These are phyloP conservation scores for Leucophenga montana DNA, from an alignment of 2,888 invertebrate species.

Conservation along the genomic window DNA sequence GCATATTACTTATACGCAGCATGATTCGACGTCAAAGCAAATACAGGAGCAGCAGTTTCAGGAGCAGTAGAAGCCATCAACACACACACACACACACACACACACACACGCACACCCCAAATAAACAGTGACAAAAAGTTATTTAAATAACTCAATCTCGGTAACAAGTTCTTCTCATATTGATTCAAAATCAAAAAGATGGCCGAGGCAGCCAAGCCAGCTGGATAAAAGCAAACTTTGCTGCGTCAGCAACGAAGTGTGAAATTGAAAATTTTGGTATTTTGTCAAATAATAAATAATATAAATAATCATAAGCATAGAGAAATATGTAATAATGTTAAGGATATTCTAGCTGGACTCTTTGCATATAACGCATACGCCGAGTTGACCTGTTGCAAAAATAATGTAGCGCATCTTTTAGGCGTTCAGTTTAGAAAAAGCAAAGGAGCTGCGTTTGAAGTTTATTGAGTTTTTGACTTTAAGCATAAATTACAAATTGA, in stretches of 20 bases:
- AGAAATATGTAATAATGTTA: no score
- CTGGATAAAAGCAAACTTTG: slow-evolving; percentile 20
- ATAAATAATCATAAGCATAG: no score
- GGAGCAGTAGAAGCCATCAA: slow-evolving; percentile 31
- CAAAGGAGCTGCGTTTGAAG: background rate
- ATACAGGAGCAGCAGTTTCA: slow-evolving; percentile 15
- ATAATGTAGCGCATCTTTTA: background rate
- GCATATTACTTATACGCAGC: slow-evolving; percentile 43
- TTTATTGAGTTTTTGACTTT: background rate
- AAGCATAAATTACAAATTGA: slow-evolving; percentile 15
- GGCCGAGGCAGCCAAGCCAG: background rate
- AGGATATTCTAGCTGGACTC: no score
- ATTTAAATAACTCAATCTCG: slow-evolving; percentile 24
- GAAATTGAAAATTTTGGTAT: slow-evolving; percentile 49
- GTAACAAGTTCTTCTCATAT: background rate
- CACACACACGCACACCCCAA: slow-evolving; percentile 24
- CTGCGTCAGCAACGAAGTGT: slow-evolving; percentile 58
- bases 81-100: slow-evolving; percentile 3
- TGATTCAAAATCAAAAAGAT: background rate
- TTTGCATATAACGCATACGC: background rate
- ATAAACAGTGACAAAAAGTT: slow-evolving; percentile 34
- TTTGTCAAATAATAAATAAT: slow-evolving; percentile 21
- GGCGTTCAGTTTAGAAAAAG: background rate
- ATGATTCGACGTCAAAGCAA: slow-evolving; percentile 37
- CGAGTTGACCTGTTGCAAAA: background rate